Conservation (phyloP, 1,140 invertebrate species). For the Drosophila athabasca region DNA sequence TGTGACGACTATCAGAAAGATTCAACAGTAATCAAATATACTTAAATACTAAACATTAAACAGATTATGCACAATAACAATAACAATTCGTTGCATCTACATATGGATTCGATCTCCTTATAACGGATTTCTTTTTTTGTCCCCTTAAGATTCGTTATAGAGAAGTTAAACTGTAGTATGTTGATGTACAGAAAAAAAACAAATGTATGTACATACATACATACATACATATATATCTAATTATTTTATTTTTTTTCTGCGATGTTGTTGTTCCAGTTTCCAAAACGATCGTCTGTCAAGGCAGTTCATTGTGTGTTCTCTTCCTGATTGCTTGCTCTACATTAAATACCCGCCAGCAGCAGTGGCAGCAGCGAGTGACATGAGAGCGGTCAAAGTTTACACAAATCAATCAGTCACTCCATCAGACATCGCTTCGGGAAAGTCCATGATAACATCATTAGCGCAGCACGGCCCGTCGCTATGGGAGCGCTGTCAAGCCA, state of each 20-base stretch:
- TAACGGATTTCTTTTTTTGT: neutral
- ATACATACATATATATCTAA: neutral
- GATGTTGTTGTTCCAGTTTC: conserved; percentile 37
- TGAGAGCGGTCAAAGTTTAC: conserved; percentile 70
- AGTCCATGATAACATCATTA: conserved; percentile 58
- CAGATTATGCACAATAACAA: too few relatives aligned
- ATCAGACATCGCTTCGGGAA: conserved; percentile 5
- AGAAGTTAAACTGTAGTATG: too few relatives aligned
- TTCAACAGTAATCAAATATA: neutral
- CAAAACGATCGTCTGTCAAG: conserved; percentile 10
- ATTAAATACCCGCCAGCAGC: conserved; percentile 23
- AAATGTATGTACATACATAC: too few relatives aligned
- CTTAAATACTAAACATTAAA: neutral
- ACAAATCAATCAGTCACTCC: conserved; percentile 70
- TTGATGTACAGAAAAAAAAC: too few relatives aligned
- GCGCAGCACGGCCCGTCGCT: conserved; percentile 9
- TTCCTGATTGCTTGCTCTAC: conserved; percentile 42
- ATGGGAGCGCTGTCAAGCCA: conserved; percentile 43
- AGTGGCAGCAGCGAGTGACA: conserved; percentile 26
- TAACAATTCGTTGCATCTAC: neutral
- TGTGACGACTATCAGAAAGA: neutral
- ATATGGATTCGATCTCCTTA: neutral
- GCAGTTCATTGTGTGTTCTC: conserved; percentile 27
- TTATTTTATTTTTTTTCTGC: conserved; percentile 5
- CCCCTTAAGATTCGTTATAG: too few relatives aligned